Conservation (phyloP, 1,140 invertebrate genomes). For the Thrips palmi region DNA sequence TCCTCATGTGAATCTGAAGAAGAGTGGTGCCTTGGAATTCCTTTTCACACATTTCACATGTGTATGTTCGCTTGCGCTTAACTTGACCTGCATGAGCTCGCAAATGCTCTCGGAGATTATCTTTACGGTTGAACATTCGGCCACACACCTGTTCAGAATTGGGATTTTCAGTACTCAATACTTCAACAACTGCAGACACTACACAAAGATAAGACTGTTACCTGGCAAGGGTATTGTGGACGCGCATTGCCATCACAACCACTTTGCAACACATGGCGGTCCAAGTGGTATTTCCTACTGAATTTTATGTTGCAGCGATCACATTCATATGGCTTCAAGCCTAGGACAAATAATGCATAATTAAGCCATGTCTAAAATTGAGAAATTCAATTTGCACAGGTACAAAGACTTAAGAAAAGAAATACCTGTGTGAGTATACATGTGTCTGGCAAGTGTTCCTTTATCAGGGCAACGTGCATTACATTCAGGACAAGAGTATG, state of each 20-base stretch:
- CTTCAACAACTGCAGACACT: too few relatives aligned
- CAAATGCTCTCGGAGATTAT: conserved; percentile 56
- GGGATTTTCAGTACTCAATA: neutral
- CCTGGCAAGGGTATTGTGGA: conserved; percentile 37
- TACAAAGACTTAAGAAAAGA: neutral
- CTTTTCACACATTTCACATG: conserved; percentile 45
- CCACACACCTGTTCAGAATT: conserved; percentile 37
- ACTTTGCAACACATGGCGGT: conserved; percentile 51
- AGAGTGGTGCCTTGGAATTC: conserved; percentile 47
- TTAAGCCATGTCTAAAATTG: conserved; percentile 9
- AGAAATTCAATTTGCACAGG: conserved; percentile 1
- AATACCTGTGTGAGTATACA: conserved; percentile 25
- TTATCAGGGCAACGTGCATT: conserved; percentile 27
- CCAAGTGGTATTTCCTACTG: conserved; percentile 53
- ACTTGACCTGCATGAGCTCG: conserved; percentile 46
- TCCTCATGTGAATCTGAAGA: conserved; percentile 44
- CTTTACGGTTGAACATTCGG: conserved; percentile 51
- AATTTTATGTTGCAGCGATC: conserved; percentile 42
- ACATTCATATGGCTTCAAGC: conserved; percentile 32
- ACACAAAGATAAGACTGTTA: conserved; percentile 23
- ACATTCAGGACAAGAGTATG: conserved; percentile 27
- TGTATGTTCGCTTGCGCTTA: conserved; percentile 39
- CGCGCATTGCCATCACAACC: conserved; percentile 43
- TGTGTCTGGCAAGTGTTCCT: conserved; percentile 29
- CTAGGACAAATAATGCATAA: conserved; percentile 19